These are phyloP conservation scores for Thysanoteuthis rhombus DNA, from an alignment of 2,888 invertebrate genomes.

Conservation along the genomic window DNA sequence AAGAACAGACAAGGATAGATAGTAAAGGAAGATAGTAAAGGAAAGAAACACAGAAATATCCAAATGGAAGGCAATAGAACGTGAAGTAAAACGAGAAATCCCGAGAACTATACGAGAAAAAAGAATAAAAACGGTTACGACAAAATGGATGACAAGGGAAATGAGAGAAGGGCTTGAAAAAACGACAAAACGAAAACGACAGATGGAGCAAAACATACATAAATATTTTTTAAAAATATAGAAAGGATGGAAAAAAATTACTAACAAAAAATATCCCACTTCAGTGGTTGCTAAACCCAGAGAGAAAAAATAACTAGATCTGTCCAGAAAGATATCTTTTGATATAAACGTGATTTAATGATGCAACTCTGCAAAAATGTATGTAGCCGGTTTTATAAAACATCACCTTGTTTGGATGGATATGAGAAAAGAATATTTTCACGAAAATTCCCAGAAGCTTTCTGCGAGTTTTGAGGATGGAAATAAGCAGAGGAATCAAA, in stretches of 20 bases:
- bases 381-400: not conserved
- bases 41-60: no score
- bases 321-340: not conserved
- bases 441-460: no score
- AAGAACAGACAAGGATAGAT: no score
- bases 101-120: not conserved
- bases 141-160: not conserved
- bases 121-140: not conserved
- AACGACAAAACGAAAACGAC: not conserved
- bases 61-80: no score
- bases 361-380: not conserved
- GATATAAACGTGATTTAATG: not conserved
- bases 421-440: no score
- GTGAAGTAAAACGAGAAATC: not conserved
- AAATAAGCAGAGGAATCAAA: not conserved
- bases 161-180: not conserved
- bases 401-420: not conserved
- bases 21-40: not conserved
- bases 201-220: not conserved
- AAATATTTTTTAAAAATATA: no score
- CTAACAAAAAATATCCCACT: not conserved
- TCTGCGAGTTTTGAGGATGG: no score
- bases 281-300: not conserved
- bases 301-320: not conserved
- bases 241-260: not conserved